Percentiles rank a stretch among this genome's conserved stretches.
Evolutionary conservation across 2,113 vertebrate species (phyloP).

Genomic region (Bothrops jararaca): DNA sequence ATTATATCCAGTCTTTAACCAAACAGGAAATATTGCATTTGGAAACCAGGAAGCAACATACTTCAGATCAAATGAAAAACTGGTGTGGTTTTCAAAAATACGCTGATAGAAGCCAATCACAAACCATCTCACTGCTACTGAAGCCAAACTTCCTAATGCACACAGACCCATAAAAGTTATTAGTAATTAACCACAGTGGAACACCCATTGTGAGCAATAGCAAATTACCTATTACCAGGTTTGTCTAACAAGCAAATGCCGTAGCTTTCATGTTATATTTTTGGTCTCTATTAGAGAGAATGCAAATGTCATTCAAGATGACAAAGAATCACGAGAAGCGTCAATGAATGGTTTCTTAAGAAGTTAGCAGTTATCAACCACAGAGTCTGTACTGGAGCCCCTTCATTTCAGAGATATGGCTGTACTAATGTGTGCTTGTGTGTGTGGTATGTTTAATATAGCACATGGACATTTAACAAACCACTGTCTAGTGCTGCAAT

Average conservation of each 20-base stretch:
- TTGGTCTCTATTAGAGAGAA: neutral
- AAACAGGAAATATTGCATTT: neutral
- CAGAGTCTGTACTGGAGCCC: neutral
- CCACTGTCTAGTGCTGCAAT: neutral
- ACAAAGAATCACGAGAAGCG: neutral
- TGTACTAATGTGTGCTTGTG: neutral
- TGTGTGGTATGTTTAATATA: neutral
- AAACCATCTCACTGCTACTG: neutral
- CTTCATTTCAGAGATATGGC: neutral
- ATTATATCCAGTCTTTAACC: neutral
- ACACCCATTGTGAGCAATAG: neutral
- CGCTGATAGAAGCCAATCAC: neutral
- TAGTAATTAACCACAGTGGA: neutral
- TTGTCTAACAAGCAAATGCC: neutral
- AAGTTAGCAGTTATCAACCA: neutral
- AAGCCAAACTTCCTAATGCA: neutral
- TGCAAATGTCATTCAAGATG: neutral
- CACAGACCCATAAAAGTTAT: neutral
- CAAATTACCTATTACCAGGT: neutral
- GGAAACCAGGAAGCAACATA: neutral
- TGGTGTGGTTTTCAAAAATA: neutral
- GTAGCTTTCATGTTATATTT: neutral
- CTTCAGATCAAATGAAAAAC: slow-evolving; percentile 9
- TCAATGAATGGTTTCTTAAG: neutral
- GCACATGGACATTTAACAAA: neutral